phyloP scores from a whole-genome alignment of 2,888 invertebrate genomes.

The Lithophane ornitopus region DNA sequence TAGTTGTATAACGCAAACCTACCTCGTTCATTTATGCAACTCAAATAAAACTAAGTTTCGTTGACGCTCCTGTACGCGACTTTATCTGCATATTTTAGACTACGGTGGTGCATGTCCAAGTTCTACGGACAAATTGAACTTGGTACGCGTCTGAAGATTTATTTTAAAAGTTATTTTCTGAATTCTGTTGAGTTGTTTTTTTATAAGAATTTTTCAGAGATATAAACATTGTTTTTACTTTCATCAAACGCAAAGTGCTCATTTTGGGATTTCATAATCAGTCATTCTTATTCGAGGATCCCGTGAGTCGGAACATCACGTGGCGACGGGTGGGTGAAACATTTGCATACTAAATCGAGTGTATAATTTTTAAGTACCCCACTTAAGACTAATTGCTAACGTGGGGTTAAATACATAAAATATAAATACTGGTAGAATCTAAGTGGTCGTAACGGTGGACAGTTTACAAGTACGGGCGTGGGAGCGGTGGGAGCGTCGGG shows the following conservation, averaged over 20 bases:
- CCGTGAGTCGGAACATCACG: slow-evolving; percentile 40
- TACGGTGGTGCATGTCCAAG: slow-evolving; percentile 65
- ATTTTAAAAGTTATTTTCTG: slow-evolving; percentile 60
- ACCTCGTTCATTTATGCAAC: slow-evolving; percentile 73
- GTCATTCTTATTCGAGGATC: slow-evolving; percentile 42
- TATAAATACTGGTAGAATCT: slow-evolving; percentile 58
- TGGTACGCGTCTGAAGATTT: slow-evolving; percentile 60
- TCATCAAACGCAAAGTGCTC: slow-evolving; percentile 26
- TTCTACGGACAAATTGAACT: slow-evolving; percentile 67
- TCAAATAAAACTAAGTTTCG: slow-evolving; percentile 77
- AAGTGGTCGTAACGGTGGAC: slow-evolving; percentile 54
- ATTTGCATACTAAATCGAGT: slow-evolving; percentile 68
- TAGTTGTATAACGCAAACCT: slow-evolving; percentile 66
- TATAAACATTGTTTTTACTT: slow-evolving; percentile 23
- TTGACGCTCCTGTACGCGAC: slow-evolving; percentile 70
- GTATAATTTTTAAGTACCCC: slow-evolving; percentile 65
- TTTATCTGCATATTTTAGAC: slow-evolving; percentile 71
- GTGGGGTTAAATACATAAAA: slow-evolving; percentile 63
- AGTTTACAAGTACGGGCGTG: slow-evolving; percentile 59
- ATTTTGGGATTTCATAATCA: slow-evolving; percentile 34
- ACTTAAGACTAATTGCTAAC: slow-evolving; percentile 65
- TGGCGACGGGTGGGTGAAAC: slow-evolving; percentile 51
- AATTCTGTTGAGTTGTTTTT: slow-evolving; percentile 42
- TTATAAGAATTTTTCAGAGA: slow-evolving; percentile 24
- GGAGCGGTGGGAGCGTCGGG: slow-evolving; percentile 33